These are phyloP conservation scores for Leptothorax acervorum DNA, from an alignment of 2,888 invertebrate genomes.

Conservation along the genomic window DNA sequence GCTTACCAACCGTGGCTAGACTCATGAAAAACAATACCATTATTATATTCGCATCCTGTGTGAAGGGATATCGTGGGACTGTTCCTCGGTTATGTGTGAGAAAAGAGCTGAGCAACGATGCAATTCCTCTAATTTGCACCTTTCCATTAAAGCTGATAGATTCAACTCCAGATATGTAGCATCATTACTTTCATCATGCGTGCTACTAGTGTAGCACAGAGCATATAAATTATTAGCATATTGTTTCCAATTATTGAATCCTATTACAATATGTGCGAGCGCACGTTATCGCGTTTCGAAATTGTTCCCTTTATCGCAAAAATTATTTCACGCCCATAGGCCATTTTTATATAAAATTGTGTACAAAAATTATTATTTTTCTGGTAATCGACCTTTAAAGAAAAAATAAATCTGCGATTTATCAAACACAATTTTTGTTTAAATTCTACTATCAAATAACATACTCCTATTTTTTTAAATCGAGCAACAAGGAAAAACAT, in stretches of 20 bases:
- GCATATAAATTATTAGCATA: constrained; percentile 32
- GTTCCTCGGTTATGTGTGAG: constrained; percentile 51
- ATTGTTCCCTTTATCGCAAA: background rate
- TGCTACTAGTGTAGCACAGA: background rate
- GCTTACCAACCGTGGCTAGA: constrained; percentile 54
- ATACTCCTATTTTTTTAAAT: background rate
- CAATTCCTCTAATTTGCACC: constrained; percentile 54
- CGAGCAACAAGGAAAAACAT: background rate
- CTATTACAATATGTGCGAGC: background rate
- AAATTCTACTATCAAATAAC: background rate
- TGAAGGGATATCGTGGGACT: constrained; percentile 57
- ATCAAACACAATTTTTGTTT: background rate
- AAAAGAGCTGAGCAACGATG: constrained; percentile 47
- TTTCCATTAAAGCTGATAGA: constrained; percentile 54
- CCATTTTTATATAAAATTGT: background rate
- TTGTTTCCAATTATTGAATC: constrained; percentile 18
- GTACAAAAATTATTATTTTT: background rate
- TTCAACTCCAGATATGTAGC: constrained; percentile 28
- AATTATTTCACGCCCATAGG: background rate
- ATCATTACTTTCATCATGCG: constrained; percentile 38
- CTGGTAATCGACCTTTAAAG: background rate
- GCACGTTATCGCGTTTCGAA: background rate
- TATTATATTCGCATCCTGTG: constrained; percentile 59
- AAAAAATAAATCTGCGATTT: background rate
- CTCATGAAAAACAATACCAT: constrained; percentile 58